Evolutionary conservation across 2,888 invertebrate genomes (phyloP).

Genomic region (Chrysotoxum bicinctum): DNA sequence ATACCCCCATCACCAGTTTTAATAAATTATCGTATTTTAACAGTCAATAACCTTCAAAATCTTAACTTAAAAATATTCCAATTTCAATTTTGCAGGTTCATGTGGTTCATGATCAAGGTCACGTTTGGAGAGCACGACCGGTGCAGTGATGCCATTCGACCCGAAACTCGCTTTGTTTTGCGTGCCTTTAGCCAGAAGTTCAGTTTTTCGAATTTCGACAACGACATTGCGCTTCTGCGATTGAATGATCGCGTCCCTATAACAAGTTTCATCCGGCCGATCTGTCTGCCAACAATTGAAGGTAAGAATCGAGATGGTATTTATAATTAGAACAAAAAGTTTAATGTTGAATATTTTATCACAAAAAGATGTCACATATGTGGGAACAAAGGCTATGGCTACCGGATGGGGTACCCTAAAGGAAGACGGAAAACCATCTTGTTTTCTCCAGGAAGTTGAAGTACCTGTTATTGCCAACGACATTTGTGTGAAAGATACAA

Average conservation of each 20-base stretch:
- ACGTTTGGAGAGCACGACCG: conserved; percentile 94
- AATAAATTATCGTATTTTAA: neutral
- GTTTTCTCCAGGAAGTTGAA: conserved; percentile 91
- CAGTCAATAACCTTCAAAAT: neutral
- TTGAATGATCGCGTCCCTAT: conserved; percentile 91
- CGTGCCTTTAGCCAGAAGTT: conserved; percentile 91
- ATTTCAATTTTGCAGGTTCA: conserved; percentile 85
- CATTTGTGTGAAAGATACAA: conserved; percentile 87
- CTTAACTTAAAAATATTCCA: neutral
- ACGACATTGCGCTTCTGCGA: conserved; percentile 91
- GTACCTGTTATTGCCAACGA: conserved; percentile 86
- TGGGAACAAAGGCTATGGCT: conserved; percentile 88
- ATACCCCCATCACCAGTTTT: neutral
- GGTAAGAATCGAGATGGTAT: conserved; percentile 81
- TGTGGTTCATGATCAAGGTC: conserved; percentile 96
- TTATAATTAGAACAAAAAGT: too few species aligned
- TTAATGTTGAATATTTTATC: neutral
- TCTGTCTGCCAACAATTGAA: conserved; percentile 88
- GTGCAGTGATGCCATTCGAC: conserved; percentile 87
- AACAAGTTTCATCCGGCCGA: conserved; percentile 89
- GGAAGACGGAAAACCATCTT: conserved; percentile 93
- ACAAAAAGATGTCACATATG: conserved; percentile 85
- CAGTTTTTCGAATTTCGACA: conserved; percentile 92
- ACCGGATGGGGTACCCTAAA: conserved; percentile 94
- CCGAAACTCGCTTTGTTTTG: conserved; percentile 90